A percentile compares a stretch with the other conserved stretches of the same genome.
Conservation (phyloP, 2,797 vertebrate species). For the Karalla daura region DNA sequence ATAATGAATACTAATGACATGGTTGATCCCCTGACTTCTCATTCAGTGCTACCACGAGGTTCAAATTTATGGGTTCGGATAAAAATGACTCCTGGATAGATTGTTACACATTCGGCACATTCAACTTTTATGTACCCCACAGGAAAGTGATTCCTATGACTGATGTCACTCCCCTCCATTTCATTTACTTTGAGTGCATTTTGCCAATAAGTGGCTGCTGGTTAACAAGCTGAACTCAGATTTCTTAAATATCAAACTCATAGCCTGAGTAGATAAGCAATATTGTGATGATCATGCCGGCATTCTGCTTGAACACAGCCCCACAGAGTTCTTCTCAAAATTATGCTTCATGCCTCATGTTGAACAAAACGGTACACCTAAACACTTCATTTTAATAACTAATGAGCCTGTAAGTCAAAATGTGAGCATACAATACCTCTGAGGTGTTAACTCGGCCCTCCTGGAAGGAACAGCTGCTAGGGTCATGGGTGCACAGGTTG, state of each 20-base stretch:
- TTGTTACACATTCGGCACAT: background rate
- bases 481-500: conserved; percentile 95
- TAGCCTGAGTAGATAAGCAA: background rate
- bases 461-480: conserved; percentile 95
- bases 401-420: conserved; percentile 10
- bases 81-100: background rate
- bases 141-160: background rate
- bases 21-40: background rate
- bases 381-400: conserved; percentile 39
- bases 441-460: conserved; percentile 94
- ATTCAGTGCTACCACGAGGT: no score
- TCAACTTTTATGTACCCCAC: background rate
- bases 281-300: background rate
- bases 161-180: no score
- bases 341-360: no score
- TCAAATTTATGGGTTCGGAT: background rate
- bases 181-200: no score
- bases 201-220: background rate
- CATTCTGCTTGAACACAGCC: background rate
- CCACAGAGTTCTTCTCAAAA: background rate
- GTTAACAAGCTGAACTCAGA: background rate
- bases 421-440: conserved; percentile 82
- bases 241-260: background rate
- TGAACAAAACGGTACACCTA: conserved; percentile 2
- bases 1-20: background rate